Conservation (phyloP, 2,888 invertebrate species). For the Chrysina gloriosa region DNA sequence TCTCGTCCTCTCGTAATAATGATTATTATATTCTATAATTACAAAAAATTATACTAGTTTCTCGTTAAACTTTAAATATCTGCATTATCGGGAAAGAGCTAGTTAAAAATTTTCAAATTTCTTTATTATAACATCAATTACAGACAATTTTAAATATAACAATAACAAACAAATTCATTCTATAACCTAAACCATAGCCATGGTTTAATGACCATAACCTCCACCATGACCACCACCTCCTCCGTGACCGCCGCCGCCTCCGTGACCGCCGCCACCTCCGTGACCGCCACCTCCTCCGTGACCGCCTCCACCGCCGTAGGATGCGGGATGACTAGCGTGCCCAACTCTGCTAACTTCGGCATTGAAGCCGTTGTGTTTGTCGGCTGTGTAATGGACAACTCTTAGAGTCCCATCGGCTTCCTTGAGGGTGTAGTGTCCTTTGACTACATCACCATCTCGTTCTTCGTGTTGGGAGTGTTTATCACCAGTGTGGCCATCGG, state of each 20-base stretch:
- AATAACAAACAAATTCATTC: no score
- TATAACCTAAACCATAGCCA: no score
- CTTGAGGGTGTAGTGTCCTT: constrained; percentile 57
- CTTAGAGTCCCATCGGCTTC: constrained; percentile 61
- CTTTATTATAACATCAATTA: no score
- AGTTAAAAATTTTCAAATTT: no score
- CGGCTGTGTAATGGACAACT: constrained; percentile 58
- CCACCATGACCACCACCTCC: constrained; percentile 69
- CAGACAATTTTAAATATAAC: no score
- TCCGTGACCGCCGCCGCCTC: constrained; percentile 68
- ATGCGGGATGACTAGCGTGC: constrained; percentile 53
- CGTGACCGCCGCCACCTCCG: constrained; percentile 67
- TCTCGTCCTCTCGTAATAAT: no score
- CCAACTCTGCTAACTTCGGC: constrained; percentile 55
- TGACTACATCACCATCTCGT: constrained; percentile 54
- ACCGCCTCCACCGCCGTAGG: constrained; percentile 8
- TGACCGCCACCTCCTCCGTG: constrained; percentile 47
- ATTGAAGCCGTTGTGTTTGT: constrained; percentile 54
- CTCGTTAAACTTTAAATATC: no score
- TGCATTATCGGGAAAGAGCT: no score
- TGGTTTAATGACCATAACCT: no score
- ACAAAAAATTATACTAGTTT: no score
- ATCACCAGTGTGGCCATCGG: constrained; percentile 60
- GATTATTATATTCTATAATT: no score
- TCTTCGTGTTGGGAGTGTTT: constrained; percentile 54